phyloP scores from a whole-genome alignment of 2,888 invertebrate species.

The Agriopis leucophaearia region DNA sequence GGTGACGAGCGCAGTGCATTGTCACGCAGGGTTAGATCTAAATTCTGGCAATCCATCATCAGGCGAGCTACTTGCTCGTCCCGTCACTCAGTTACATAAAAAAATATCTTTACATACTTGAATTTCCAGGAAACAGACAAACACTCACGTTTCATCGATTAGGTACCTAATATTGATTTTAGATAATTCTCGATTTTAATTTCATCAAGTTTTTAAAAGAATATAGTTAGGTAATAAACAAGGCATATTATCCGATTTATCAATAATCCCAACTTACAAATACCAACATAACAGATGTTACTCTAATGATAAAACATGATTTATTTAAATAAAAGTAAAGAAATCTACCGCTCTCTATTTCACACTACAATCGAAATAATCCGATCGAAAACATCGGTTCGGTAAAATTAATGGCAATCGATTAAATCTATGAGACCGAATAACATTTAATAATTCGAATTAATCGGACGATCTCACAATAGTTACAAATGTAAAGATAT shows the following conservation, averaged over 20 bases:
- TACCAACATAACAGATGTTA: neutral
- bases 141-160: too few species aligned
- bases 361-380: conserved; percentile 17
- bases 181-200: too few species aligned
- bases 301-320: conserved; percentile 2
- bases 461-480: conserved; percentile 20
- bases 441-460: conserved; percentile 9
- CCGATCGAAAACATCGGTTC: conserved; percentile 29
- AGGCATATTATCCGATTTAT: neutral
- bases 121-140: too few species aligned
- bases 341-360: conserved; percentile 14
- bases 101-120: too few species aligned
- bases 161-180: too few species aligned
- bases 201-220: too few species aligned
- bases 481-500: conserved; percentile 15
- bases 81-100: too few species aligned
- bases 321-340: neutral
- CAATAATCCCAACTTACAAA: neutral
- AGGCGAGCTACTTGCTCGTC: too few species aligned
- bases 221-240: too few species aligned
- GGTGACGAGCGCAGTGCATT: too few species aligned
- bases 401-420: conserved; percentile 34
- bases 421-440: conserved; percentile 32
- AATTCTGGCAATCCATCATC: too few species aligned
- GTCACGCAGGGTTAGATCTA: too few species aligned